phyloP scores from a whole-genome alignment of 1,140 invertebrate genomes.

The Latrodectus geometricus region DNA sequence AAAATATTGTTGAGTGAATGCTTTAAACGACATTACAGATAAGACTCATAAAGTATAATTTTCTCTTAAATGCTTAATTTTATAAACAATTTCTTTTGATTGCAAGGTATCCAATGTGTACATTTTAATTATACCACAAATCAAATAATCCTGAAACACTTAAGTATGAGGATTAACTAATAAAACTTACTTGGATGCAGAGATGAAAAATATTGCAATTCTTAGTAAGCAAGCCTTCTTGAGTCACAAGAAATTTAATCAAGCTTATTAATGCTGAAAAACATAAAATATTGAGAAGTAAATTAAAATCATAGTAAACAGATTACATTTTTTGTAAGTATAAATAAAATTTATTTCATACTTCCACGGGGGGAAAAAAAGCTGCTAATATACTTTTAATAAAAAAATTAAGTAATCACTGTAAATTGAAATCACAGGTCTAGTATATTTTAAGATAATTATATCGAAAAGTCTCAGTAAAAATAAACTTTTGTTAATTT shows the following conservation, averaged over 20 bases:
- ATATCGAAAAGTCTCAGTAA: too few species aligned
- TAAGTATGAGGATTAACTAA: too few species aligned
- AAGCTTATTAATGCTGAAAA: constrained; percentile 84
- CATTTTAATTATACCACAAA: too few species aligned
- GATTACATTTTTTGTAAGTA: not conserved
- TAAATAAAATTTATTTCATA: not conserved
- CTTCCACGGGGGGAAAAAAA: not conserved
- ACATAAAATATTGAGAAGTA: not conserved
- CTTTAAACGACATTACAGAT: too few species aligned
- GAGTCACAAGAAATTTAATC: constrained; percentile 89
- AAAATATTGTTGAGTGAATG: too few species aligned
- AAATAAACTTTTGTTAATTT: too few species aligned
- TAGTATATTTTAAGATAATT: too few species aligned
- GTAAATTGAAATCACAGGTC: not conserved
- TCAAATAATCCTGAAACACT: too few species aligned
- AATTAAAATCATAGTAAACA: not conserved
- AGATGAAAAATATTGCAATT: constrained; percentile 94
- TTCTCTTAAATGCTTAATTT: too few species aligned
- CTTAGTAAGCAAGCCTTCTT: constrained; percentile 87
- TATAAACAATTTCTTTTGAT: too few species aligned
- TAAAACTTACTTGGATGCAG: constrained; percentile 77
- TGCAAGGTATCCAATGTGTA: too few species aligned
- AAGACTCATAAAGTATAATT: too few species aligned
- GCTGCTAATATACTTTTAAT: not conserved
- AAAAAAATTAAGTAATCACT: not conserved